Conservation (phyloP, 2,113 vertebrate species). For the Hemiprocne comata region DNA sequence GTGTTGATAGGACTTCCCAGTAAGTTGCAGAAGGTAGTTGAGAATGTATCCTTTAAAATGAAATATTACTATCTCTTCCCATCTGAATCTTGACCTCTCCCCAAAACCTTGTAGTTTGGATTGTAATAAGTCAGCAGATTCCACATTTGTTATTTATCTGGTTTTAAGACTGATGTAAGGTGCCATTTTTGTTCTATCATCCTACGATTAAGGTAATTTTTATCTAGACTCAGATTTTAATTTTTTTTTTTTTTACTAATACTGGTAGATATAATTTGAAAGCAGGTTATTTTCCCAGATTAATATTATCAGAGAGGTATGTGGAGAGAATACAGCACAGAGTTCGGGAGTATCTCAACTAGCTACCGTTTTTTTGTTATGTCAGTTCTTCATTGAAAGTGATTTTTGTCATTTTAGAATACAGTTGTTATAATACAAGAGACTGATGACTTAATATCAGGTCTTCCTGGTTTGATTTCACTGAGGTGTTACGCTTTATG, state of each 20-base stretch:
- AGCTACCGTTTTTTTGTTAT: background rate
- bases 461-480: background rate
- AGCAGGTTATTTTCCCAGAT: background rate
- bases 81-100: background rate
- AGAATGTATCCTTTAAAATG: background rate
- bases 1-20: background rate
- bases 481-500: background rate
- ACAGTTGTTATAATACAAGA: background rate
- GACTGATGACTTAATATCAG: background rate
- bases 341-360: background rate
- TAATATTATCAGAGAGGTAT: background rate
- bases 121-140: background rate
- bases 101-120: background rate
- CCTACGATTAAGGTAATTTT: background rate
- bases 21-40: background rate
- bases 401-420: background rate
- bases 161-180: background rate
- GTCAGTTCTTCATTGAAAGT: background rate
- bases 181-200: background rate
- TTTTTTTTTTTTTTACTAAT: background rate
- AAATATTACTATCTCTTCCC: background rate
- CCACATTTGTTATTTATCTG: background rate
- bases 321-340: background rate
- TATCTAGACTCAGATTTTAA: background rate
- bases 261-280: background rate